phyloP scores from a whole-genome alignment of 2,797 vertebrate genomes.

The Cyprinodon diabolis region DNA sequence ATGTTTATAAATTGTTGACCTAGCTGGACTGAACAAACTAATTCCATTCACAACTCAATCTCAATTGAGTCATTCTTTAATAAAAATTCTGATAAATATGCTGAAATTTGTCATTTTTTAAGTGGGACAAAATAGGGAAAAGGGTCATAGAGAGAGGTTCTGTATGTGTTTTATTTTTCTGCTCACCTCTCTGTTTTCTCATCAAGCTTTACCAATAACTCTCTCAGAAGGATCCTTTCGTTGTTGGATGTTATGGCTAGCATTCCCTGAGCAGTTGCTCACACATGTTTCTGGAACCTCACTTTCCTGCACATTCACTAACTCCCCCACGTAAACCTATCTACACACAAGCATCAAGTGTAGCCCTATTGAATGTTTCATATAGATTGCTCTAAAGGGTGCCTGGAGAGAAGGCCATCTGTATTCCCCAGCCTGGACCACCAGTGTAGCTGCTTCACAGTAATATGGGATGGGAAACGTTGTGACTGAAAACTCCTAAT shows the following conservation, averaged over 20 bases:
- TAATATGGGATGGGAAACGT: constrained; percentile 31
- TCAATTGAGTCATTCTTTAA: neutral
- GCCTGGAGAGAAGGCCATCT: constrained; percentile 35
- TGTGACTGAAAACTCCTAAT: constrained; percentile 27
- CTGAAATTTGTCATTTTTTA: neutral
- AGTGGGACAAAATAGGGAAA: neutral
- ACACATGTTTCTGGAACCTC: constrained; percentile 49
- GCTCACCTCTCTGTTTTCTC: neutral
- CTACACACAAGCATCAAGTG: constrained; percentile 32
- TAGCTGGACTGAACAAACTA: too few species aligned
- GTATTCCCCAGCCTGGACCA: constrained; percentile 42
- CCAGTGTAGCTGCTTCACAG: constrained; percentile 30
- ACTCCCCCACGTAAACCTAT: neutral
- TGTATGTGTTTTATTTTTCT: neutral
- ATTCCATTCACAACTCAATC: neutral
- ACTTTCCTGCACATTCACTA: constrained; percentile 34
- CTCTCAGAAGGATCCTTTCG: constrained; percentile 31
- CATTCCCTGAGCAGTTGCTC: constrained; percentile 46
- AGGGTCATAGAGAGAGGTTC: neutral
- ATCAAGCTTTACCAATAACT: constrained; percentile 12
- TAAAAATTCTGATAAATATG: neutral
- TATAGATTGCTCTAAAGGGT: constrained; percentile 48
- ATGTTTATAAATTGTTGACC: too few species aligned
- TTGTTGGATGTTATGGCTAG: constrained; percentile 64
- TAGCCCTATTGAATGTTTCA: constrained; percentile 50